Base-by-base conservation (phyloP, 2,888 invertebrate genomes). In the Sinhomidia bicolor region DNA sequence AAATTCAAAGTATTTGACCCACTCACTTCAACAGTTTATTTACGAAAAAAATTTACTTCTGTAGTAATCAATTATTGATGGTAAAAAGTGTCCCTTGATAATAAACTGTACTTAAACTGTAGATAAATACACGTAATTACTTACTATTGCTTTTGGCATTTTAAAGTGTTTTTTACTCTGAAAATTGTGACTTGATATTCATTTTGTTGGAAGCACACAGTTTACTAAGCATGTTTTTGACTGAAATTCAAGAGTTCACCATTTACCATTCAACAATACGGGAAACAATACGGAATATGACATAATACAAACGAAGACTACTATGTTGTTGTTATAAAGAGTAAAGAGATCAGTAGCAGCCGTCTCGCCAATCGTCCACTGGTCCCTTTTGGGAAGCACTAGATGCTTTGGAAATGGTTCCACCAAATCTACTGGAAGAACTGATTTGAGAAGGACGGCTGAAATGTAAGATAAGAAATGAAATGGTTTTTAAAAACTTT, bases 311-410 rank as follows among this genome's bases (percentile, higher is more conserved):
- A 9, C 23, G 32, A 7, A n/a, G n/a, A 76, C 4, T 26, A n/a
- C 14, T 20, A 9, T 17, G 23, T 26, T 12, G 60, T 36, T 36
- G 5, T n/a, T 23, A 17, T 10, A 36, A 17, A 17, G 29, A 79
- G 36, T 17, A 60, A 9, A 23, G 54, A 81, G 82, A 81, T 60
- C 76, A 87, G 41, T 87, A 87, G 41, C 87, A 87, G 7, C 87
- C 87, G n/a, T 87, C 87, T 0, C 82, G 87, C 87, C 87, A 87
- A 60, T 87, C 86, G n/a, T 86, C 86, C 10, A 57, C 82, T 41
- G 76, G 29, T 51, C 76, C 82, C 12, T 60, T 68, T 3, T 44
- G 60, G 12, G 51, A 36, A 17, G 62, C 10, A 12, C 81, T 54
- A 23, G 60, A 7, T 20, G 32, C 29, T 29, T 57, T 76, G 14